Percentiles rank a stretch among this genome's conserved stretches.
phyloP scores from a whole-genome alignment of 2,888 invertebrate species.

The Autographa pulchrina region DNA sequence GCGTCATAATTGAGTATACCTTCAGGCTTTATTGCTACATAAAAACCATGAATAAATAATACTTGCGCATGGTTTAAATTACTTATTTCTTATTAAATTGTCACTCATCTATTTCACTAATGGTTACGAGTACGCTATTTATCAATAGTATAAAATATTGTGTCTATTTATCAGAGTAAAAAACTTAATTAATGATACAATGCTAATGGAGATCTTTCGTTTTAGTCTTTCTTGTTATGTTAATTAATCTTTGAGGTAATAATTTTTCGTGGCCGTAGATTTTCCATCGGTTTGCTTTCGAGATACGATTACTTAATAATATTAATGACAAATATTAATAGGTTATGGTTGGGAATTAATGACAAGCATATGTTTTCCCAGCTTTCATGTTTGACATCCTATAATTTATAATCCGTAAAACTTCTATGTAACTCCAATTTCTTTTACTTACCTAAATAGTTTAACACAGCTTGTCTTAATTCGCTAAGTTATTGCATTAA shows the following conservation, averaged over 20 bases:
- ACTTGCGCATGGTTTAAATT: slow-evolving; percentile 32
- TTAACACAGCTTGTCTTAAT: slow-evolving; percentile 35
- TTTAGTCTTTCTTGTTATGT: slow-evolving; percentile 56
- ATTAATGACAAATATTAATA: slow-evolving; percentile 43
- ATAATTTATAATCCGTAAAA: slow-evolving; percentile 24
- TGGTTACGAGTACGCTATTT: slow-evolving; percentile 36
- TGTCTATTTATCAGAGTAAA: slow-evolving; percentile 48
- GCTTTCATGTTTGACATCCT: slow-evolving; percentile 8
- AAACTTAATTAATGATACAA: slow-evolving; percentile 56
- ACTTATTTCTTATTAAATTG: slow-evolving; percentile 52
- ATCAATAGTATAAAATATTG: slow-evolving; percentile 47
- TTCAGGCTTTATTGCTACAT: slow-evolving; percentile 14
- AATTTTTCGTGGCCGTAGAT: slow-evolving; percentile 48
- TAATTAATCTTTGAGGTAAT: slow-evolving; percentile 49
- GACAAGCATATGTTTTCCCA: slow-evolving; percentile 17
- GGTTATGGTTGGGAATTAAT: slow-evolving; percentile 33
- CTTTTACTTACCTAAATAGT: slow-evolving; percentile 13
- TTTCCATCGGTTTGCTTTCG: slow-evolving; percentile 46
- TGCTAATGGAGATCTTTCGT: slow-evolving; percentile 61
- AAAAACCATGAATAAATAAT: slow-evolving; percentile 32
- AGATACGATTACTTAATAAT: slow-evolving; percentile 46
- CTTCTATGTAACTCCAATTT: slow-evolving; percentile 16
- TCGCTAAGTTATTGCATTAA: slow-evolving; percentile 52
- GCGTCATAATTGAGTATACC: slow-evolving; percentile 1
- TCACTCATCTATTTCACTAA: slow-evolving; percentile 53